Evolutionary conservation across 2,888 invertebrate genomes (phyloP), one percentile per base, ranked within the genome.

Genomic region (Leptinotarsa peninsularis): DNA sequence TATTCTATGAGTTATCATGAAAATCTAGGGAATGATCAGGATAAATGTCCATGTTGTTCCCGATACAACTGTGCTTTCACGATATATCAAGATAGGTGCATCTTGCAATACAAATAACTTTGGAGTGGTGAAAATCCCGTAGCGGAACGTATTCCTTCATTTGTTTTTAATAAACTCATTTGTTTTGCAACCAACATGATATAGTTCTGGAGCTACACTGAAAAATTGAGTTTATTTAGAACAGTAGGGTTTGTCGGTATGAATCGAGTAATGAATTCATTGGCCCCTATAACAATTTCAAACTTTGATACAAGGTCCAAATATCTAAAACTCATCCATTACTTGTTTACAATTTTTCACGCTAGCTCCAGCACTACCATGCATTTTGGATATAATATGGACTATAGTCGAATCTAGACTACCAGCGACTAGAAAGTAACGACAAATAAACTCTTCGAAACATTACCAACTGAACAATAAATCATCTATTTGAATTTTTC

Each of bases 351-450:
- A 2, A 54, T 54, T 58, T 15, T 58, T 23, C 23, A 15, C 23
- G 14, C 7, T 54, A 18, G 15, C 58, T 58, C 15, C 23, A 15
- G 23, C 14, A 27, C 27, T 15, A 50, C 52, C 17, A 27, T 14
- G 49, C 17, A 10, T 56, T 69, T 33, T 56, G 18, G n/a, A 10
- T 52, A 68, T 50, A 52, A 68, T 68, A 68, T 67, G 69, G 70
- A 71, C 67, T 72, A 75, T 74, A 70, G 78, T 74, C 79, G 75
- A 79, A 73, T 80, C 82, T 82, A 82, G 80, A 80, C 81, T 80
- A 82, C 79, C 80, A 78, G 81, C 81, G 81, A 78, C 81, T 82
- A 82, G 81, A 82, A 78, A 74, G 73, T 81, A 82, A 81, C 81
- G 73, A 71, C 54, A 79, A 80, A 78, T 81, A 82, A 81, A 81